Evolutionary conservation across 2,888 invertebrate species (phyloP), one percentile per base, ranked within the genome.

Genomic region (Tipula unca): DNA sequence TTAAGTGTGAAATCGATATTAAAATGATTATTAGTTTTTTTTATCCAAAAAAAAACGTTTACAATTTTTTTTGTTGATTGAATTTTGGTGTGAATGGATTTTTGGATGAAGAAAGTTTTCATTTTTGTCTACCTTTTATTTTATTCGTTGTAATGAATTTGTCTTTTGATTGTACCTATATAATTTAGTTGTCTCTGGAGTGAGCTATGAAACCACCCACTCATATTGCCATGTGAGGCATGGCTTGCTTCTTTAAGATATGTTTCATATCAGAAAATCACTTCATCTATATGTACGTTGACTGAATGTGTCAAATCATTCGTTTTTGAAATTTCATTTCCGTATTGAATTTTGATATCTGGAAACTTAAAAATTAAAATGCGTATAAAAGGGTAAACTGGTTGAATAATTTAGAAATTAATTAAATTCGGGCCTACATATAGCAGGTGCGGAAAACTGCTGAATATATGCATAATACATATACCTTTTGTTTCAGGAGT

Each of bases 1-100:
- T 54, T 69, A 69, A 69, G 69, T 69, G 69, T 69, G 69, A 69
- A 69, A 69, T 69, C 69, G 69, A 69, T 69, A 69, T 69, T 69
- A 69, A 69, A 69, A 69, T 69, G 69, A 69, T 69, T 69, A 69
- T 69, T 69, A 69, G 69, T 69, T 69, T 69, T 69, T 48, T 48
- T 69, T n/a, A 69, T 25, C 69, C 69, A 25, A 20, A 69, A 17
- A 17, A 54, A 69, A 69, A 69, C 69, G 69, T 69, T 69, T 69
- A 69, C 69, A 69, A 8, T 69, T 69, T 69, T 69, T 69, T 8
- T 69, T 69, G 69, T 69, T 69, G 69, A 69, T 69, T 69, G 25
- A 25, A 69, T 69, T 69, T 25, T 25, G 69, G 69, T 69, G 69
- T 69, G 69, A 69, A 69, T 69, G 8, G 10, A 69, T 69, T 69